A percentile compares a stretch with the other conserved stretches of the same genome.
Conservation (phyloP, 2,888 invertebrate species). For the Brachypalpus laphriformis region DNA sequence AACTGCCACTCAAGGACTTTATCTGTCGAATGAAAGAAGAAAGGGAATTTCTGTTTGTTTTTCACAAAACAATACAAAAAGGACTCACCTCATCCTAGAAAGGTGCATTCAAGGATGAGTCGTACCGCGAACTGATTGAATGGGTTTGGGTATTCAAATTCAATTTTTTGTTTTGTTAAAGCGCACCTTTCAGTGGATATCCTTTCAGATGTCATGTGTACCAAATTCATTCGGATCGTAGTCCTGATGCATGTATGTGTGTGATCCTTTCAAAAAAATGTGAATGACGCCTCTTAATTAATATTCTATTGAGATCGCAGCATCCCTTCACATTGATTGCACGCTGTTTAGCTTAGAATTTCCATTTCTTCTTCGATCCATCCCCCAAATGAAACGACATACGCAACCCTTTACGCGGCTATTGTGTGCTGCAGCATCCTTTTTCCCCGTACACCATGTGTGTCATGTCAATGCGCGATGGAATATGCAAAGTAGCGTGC, state of each 20-base stretch:
- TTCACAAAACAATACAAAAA: constrained; percentile 51
- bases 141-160: constrained; percentile 60
- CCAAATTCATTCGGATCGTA: too few species aligned
- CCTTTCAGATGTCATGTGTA: constrained; percentile 64
- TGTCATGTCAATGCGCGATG: constrained; percentile 45
- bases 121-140: constrained; percentile 48
- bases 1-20: constrained; percentile 64
- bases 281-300: constrained; percentile 71
- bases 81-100: constrained; percentile 1
- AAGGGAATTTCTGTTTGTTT: constrained; percentile 63
- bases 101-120: constrained; percentile 65
- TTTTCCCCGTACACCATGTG: constrained; percentile 29
- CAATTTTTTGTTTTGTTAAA: constrained; percentile 1
- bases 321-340: constrained; percentile 49
- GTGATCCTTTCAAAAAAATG: constrained; percentile 56
- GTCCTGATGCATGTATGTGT: not conserved
- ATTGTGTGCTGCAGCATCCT: constrained; percentile 56
- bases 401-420: constrained; percentile 56
- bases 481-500: constrained; percentile 71
- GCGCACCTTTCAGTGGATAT: constrained; percentile 55
- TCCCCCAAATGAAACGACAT: constrained; percentile 38
- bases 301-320: constrained; percentile 72
- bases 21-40: constrained; percentile 22
- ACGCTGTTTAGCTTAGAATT: constrained; percentile 26
- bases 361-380: constrained; percentile 24